A percentile compares a stretch with the other conserved stretches of the same genome.
phyloP scores from a whole-genome alignment of 2,113 vertebrate species.

The Oceanites oceanicus region DNA sequence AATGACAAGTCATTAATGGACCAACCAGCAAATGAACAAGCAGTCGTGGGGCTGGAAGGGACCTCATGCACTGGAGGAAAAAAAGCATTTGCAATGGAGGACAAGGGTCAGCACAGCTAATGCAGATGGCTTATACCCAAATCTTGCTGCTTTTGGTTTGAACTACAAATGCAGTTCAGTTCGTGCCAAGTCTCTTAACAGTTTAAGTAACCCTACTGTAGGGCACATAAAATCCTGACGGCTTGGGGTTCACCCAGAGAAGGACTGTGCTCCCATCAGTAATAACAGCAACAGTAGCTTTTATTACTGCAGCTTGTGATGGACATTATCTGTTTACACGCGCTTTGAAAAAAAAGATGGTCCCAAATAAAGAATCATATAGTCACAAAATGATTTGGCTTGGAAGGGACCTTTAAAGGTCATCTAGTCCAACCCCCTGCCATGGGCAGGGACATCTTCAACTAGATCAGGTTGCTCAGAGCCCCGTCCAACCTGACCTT shows the following conservation, averaged over 20 bases:
- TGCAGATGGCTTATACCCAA: neutral
- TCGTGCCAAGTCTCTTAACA: neutral
- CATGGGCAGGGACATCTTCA: neutral
- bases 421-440: neutral
- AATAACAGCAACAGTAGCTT: neutral
- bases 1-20: neutral
- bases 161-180: neutral
- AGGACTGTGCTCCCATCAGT: neutral
- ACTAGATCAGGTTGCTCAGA: neutral
- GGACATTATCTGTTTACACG: neutral
- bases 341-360: neutral
- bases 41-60: neutral
- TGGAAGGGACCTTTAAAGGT: fast-evolving
- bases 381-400: neutral
- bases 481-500: neutral
- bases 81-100: neutral
- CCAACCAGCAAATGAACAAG: neutral
- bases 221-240: neutral
- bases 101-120: neutral
- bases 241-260: neutral
- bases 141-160: neutral
- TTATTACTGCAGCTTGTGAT: neutral
- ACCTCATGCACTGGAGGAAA: neutral
- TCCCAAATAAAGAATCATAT: neutral
- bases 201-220: neutral